Percentiles rank a stretch among this genome's conserved stretches.
phyloP scores from a whole-genome alignment of 2,113 vertebrate genomes.

The Thinocorus orbignyianus region DNA sequence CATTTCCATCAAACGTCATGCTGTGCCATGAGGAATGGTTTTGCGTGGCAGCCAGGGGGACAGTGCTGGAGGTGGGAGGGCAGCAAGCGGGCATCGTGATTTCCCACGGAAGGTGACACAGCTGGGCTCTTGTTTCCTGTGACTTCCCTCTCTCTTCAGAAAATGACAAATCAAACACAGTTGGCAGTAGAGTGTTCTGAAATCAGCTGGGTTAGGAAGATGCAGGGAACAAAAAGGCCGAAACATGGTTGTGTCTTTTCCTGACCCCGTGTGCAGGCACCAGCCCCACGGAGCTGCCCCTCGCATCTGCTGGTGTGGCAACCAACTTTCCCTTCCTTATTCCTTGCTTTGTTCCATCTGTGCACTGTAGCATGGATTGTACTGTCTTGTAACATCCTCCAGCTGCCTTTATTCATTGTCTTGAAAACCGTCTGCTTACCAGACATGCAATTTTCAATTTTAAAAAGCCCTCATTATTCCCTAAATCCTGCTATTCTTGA shows the following conservation, averaged over 20 bases:
- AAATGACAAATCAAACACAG: not conserved
- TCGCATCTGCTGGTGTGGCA: not conserved
- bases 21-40: not conserved
- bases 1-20: not conserved
- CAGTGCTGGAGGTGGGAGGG: not conserved
- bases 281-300: not conserved
- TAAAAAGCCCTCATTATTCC: constrained; percentile 33
- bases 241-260: not conserved
- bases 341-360: not conserved
- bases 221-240: not conserved
- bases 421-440: not conserved
- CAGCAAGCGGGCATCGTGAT: rapidly evolving
- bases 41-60: not conserved
- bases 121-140: not conserved
- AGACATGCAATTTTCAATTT: constrained; percentile 36
- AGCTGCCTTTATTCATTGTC: constrained; percentile 17
- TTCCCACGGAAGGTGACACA: not conserved
- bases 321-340: not conserved
- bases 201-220: not conserved
- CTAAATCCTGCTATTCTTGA: constrained; percentile 17
- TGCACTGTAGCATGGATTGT: not conserved
- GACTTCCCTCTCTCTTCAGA: not conserved
- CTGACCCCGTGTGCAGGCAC: not conserved
- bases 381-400: not conserved
- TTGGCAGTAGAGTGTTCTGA: not conserved